Base-by-base conservation (phyloP, 2,797 vertebrate species). In the Channallabes apus region DNA sequence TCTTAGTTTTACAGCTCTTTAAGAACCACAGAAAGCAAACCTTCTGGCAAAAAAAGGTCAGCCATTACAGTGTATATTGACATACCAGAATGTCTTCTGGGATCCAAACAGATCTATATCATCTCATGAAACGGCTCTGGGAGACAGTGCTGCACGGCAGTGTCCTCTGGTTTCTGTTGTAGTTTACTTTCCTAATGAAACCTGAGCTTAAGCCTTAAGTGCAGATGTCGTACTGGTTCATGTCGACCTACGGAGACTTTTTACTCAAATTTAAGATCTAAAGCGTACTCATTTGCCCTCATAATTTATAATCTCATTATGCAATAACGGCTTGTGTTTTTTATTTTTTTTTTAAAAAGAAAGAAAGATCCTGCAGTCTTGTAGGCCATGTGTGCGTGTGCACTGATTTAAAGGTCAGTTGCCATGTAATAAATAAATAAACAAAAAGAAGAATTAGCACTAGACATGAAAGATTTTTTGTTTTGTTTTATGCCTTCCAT, bases 161-260 rank as follows among this genome's bases (percentile, higher is more conserved):
- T 9, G 62, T 77, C 85, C 82, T 86, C 85, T 80, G 41, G 58
- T 82, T 46, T 56, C 62, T 77, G 80, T 56, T 76, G n/a, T 64
- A 46, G 35, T 67, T 84, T 84, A 84, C 73, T 79, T 62, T 80
- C 77, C 81, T 86, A 80, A 83, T 86, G 82, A 83, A 86, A 86
- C 82, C 54, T 76, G 73, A 83, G 76, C 81, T 73, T 65, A 64
- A 83, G 81, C 73, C n/a, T 78, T 80, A 72, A 86, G 65, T 72
- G 24, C 80, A 80, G 75, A 83, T 58, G 46, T 67, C 20, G 8
- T 64, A 54, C 59, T 62, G 69, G 54, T 15, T 61, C 38, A 22
- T 71, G 64, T 27, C 59, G 75, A 86, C 41, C 73, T 83, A 27
- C 27, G 3, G 54, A 82, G 85, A 35, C 12, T 56, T 82, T 76